These are phyloP conservation scores for Lynx canadensis DNA, from an alignment of 2,113 vertebrate genomes.

Conservation along the genomic window DNA sequence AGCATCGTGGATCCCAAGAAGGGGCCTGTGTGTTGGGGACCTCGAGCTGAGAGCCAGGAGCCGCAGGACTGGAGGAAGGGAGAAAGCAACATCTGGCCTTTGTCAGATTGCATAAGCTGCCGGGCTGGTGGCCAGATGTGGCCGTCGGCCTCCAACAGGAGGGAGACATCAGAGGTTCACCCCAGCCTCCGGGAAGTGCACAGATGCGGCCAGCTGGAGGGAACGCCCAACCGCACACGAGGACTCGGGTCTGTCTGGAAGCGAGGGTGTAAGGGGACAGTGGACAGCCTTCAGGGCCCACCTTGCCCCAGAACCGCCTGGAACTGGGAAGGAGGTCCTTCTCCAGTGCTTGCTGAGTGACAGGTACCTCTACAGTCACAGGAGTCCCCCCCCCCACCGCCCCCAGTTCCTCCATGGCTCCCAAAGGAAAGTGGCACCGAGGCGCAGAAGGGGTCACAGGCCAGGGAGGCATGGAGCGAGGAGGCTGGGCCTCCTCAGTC, in stretches of 20 bases:
- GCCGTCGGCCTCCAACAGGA: not conserved
- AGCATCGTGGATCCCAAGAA: not conserved
- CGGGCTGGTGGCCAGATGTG: slow-evolving; percentile 37
- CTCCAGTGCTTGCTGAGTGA: too few species aligned
- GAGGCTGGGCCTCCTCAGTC: not conserved
- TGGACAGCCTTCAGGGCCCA: not conserved
- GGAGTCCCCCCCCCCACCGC: not conserved
- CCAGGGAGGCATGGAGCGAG: not conserved
- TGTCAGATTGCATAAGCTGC: not conserved
- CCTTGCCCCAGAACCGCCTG: not conserved
- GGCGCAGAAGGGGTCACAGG: not conserved
- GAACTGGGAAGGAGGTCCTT: not conserved
- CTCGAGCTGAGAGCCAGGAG: not conserved
- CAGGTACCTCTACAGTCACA: not conserved
- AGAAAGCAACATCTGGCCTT: slow-evolving; percentile 47
- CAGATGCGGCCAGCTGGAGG: not conserved
- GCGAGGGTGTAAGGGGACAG: not conserved
- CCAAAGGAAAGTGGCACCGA: not conserved
- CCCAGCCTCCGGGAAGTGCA: not conserved
- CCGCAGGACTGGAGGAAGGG: not conserved
- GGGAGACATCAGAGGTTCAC: not conserved
- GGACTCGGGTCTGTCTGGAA: not conserved
- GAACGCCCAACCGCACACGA: not conserved
- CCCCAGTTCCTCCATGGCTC: too few species aligned
- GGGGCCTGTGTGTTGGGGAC: not conserved